Evolutionary conservation across 2,888 invertebrate species (phyloP), one percentile per base, ranked within the genome.

Genomic region (Diaprepes abbreviatus): DNA sequence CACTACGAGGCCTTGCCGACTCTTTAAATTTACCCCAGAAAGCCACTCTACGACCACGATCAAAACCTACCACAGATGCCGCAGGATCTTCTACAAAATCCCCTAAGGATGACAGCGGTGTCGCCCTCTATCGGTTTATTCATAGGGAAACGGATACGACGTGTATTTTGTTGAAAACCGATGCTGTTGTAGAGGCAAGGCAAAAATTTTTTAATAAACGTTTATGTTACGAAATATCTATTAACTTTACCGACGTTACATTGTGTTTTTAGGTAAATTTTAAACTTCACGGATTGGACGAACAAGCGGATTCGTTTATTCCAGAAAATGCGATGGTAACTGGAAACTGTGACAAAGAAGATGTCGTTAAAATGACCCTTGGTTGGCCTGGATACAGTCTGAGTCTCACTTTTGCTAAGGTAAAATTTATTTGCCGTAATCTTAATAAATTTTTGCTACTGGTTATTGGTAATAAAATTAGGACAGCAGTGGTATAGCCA

Each of bases 391-490:
- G 91, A 43, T 94, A 93, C 79, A 87, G 89, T 0, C 84, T 95
- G 40, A 88, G 89, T 60, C 91, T 92, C 87, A 88, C 88, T 74
- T 96, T 95, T 79, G 90, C 91, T 67, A 95, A 95, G 90, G 94
- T 94, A 62, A 28, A 6, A 9, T 14, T 55, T 55, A n/a, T n/a
- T n/a, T n/a, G n/a, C n/a, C n/a, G n/a, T n/a, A n/a, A n/a, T n/a
- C n/a, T n/a, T n/a, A n/a, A n/a, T n/a, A n/a, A n/a, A n/a, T n/a
- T n/a, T n/a, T n/a, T n/a, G n/a, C n/a, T n/a, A n/a, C n/a, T n/a
- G n/a, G n/a, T n/a, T n/a, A n/a, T n/a, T n/a, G n/a, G n/a, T n/a
- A n/a, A n/a, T n/a, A n/a, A n/a, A n/a, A n/a, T n/a, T n/a, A n/a
- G n/a, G n/a, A n/a, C n/a, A n/a, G n/a, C n/a, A n/a, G n/a, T n/a